Base-by-base conservation (phyloP, 2,113 vertebrate genomes). In the Nesoenas mayeri region DNA sequence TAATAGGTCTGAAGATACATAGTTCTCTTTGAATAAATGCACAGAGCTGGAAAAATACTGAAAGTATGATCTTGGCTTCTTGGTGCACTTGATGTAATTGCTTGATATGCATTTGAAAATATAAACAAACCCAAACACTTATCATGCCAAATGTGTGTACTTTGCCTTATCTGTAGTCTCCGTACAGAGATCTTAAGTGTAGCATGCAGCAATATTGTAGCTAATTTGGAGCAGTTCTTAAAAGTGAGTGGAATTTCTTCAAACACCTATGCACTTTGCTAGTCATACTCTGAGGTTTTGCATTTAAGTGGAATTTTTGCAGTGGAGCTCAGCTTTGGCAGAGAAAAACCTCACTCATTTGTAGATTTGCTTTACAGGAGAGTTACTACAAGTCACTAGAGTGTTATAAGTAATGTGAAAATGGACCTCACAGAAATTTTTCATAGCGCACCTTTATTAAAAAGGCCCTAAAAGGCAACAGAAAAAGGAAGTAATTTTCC, bases 351-450 rank as follows among this genome's bases (percentile, higher is more conserved):
- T 60, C 4, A 5, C 21, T 61, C 10, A 0, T 22, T 12, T n/a
- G 17, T 16, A 58, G 21, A 11, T 50, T 29, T 66, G 47, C 66
- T 81, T 65, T 47, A 32, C 36, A 38, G 67, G 19, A 42, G 42
- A 70, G 64, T 26, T 36, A 54, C 47, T 31, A 8, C 34, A 36
- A 40, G 21, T 28, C 42, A 20, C 25, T n/a, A 20, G 5, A 53
- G 25, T 2, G 0, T 16, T 72, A 0, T 5, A 29, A 62, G 17
- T 18, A 51, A 28, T 0, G 0, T 2, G 12, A 36, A 56, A 48
- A 38, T 4, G 18, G 50, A 69, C 34, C 8, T 0, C 1, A 6
- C 69, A 60, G 31, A 20, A 15, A 29, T 78, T 83, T 88, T 83
- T 70, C 48, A 16, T 75, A 18, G 42, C 2, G 9, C 3, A 10